phyloP scores from a whole-genome alignment of 2,888 invertebrate species.

The Augochlorella aurata region DNA sequence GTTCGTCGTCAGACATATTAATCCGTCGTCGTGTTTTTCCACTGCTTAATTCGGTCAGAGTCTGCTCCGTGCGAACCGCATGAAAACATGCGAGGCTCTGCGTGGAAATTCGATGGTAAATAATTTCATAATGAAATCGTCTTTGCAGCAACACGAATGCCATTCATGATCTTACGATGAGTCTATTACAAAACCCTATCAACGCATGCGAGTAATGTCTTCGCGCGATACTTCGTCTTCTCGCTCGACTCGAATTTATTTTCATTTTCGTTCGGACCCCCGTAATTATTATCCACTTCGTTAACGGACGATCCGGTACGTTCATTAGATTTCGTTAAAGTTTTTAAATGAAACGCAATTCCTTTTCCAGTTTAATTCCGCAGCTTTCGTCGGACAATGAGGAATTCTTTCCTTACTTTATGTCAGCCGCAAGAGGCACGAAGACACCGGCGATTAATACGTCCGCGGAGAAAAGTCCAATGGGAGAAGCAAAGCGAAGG shows the following conservation, averaged over 20 bases:
- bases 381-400: slow-evolving; percentile 13
- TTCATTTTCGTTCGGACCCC: background rate
- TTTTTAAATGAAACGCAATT: slow-evolving; percentile 26
- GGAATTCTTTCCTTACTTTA: slow-evolving; percentile 40
- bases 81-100: slow-evolving; percentile 8
- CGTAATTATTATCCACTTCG: background rate
- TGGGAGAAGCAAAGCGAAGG: slow-evolving; percentile 51
- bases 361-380: slow-evolving; percentile 21
- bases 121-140: background rate
- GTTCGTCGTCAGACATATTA: slow-evolving; percentile 62
- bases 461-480: slow-evolving; percentile 47
- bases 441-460: slow-evolving; percentile 63
- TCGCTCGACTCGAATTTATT: background rate
- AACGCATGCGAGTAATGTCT: background rate
- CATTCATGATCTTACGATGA: background rate
- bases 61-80: background rate
- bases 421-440: slow-evolving; percentile 37
- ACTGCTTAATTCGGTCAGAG: background rate
- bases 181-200: no score
- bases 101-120: slow-evolving; percentile 41
- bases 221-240: background rate
- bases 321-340: slow-evolving; percentile 12
- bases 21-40: slow-evolving; percentile 52
- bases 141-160: background rate
- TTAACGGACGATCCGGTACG: slow-evolving; percentile 14